These are phyloP conservation scores for Campylomormyrus numenius DNA, from an alignment of 2,113 vertebrate species.

Conservation along the genomic window DNA sequence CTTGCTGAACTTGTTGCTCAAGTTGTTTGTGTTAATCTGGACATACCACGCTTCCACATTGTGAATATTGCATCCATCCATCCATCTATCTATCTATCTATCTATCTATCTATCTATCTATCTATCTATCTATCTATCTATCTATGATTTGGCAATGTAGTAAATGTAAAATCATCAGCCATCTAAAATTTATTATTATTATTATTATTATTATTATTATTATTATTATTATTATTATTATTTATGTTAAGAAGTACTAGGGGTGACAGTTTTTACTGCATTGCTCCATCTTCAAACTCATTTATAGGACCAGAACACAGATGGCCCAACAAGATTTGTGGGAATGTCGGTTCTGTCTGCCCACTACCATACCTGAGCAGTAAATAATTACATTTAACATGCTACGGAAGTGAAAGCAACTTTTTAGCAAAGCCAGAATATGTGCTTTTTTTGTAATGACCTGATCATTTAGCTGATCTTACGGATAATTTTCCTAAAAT, in stretches of 20 bases:
- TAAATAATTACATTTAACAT: background rate
- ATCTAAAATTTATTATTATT: background rate
- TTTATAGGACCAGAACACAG: background rate
- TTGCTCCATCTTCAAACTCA: background rate
- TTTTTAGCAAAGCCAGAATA: background rate
- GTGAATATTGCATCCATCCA: no score
- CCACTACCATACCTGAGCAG: background rate
- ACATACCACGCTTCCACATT: background rate
- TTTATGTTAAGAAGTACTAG: background rate
- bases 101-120: no score
- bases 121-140: no score
- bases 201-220: no score
- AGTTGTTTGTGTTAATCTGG: background rate
- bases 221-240: no score
- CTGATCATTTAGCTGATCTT: background rate
- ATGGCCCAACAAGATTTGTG: background rate
- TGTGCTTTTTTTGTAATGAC: background rate
- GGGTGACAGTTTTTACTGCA: background rate
- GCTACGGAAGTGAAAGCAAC: background rate
- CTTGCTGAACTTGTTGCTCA: background rate
- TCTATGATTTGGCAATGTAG: background rate
- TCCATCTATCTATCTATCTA: no score
- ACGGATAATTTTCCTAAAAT: background rate
- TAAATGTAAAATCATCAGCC: background rate
- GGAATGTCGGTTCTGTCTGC: background rate